Conservation (phyloP, 2,113 vertebrate species). For the Macrotis lagotis region DNA sequence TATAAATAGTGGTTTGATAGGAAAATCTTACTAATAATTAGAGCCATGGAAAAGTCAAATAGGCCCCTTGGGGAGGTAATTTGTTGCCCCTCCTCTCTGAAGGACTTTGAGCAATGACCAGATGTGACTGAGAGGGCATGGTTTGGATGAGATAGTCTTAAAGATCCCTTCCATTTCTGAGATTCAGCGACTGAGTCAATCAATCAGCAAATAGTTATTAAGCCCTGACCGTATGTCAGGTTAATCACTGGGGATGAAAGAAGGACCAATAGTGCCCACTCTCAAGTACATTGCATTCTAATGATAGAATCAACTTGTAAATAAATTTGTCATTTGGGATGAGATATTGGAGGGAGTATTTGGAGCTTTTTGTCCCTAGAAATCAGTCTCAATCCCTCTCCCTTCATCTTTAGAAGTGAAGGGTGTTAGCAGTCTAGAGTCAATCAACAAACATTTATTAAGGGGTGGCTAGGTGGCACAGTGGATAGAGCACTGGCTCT, state of each 20-base stretch:
- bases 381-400: not conserved
- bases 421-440: too few relatives aligned
- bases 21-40: not conserved
- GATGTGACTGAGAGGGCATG: not conserved
- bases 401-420: not conserved
- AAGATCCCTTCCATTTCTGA: not conserved
- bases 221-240: not conserved
- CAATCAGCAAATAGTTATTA: not conserved
- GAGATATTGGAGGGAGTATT: not conserved
- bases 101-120: not conserved
- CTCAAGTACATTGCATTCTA: not conserved
- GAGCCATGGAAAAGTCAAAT: not conserved
- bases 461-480: too few relatives aligned
- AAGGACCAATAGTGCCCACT: not conserved
- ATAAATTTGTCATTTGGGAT: not conserved
- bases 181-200: not conserved
- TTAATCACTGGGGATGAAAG: not conserved
- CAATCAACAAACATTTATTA: too few relatives aligned
- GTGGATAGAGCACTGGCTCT: too few relatives aligned
- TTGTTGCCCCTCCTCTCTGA: not conserved
- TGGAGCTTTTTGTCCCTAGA: not conserved
- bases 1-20: not conserved
- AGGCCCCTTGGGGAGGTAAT: not conserved
- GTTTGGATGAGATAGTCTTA: not conserved
- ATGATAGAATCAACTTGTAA: not conserved